Conservation (phyloP, 2,113 vertebrate species). For the Mustela lutreola region DNA sequence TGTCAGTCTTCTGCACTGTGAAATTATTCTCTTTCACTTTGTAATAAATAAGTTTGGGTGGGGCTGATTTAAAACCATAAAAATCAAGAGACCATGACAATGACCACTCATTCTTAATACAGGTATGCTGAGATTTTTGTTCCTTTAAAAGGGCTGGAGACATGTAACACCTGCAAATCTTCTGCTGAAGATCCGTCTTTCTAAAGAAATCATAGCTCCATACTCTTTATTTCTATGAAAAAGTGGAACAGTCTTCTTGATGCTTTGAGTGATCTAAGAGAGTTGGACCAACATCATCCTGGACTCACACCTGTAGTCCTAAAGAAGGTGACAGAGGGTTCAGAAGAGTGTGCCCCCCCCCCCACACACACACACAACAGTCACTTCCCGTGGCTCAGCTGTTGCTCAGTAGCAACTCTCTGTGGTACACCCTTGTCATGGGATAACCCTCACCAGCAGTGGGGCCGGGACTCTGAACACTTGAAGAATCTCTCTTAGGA, state of each 20-base stretch:
- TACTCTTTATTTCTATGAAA: background rate
- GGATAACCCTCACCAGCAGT: background rate
- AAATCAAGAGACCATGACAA: background rate
- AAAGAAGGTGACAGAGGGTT: background rate
- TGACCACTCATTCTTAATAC: background rate
- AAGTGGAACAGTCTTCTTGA: background rate
- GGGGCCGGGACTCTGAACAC: background rate
- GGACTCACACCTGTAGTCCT: background rate
- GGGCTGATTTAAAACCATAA: background rate
- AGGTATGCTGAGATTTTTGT: background rate
- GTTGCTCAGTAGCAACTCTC: background rate
- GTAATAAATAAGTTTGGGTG: background rate
- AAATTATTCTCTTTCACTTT: background rate
- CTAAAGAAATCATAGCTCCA: background rate
- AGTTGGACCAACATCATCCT: background rate
- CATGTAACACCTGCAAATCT: background rate
- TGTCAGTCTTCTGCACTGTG: background rate
- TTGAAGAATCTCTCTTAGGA: background rate
- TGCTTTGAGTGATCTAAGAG: background rate
- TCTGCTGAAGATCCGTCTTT: background rate
- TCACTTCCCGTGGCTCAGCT: background rate
- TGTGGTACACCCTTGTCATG: background rate
- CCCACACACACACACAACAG: background rate
- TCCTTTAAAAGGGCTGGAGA: constrained; percentile 12
- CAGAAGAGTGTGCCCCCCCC: background rate